phyloP scores from a whole-genome alignment of 1,140 invertebrate species.

The Cotesia glomerata region DNA sequence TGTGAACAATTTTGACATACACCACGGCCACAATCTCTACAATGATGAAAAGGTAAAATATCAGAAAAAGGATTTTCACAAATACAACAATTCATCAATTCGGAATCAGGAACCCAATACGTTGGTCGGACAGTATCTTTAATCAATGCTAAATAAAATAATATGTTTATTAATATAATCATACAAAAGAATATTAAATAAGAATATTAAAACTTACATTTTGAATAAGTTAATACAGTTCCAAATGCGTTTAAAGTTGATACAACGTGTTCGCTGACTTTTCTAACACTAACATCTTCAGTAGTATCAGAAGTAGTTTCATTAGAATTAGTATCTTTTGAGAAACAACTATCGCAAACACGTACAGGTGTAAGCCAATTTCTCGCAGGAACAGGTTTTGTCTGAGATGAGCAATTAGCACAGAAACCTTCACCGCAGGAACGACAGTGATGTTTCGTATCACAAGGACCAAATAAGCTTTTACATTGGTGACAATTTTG shows the following conservation, averaged over 20 bases:
- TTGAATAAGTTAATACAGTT: constrained; percentile 65
- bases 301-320: constrained; percentile 40
- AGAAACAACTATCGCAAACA: constrained; percentile 73
- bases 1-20: constrained; percentile 74
- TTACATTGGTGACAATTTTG: constrained; percentile 74
- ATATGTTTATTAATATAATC: background rate
- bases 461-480: constrained; percentile 60
- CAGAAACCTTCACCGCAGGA: constrained; percentile 79
- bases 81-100: constrained; percentile 71
- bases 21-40: constrained; percentile 75
- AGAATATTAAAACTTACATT: constrained; percentile 51
- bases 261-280: constrained; percentile 71
- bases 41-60: constrained; percentile 73
- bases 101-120: constrained; percentile 82
- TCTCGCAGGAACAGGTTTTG: constrained; percentile 68
- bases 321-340: constrained; percentile 46
- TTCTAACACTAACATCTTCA: constrained; percentile 68
- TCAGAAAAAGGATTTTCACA: constrained; percentile 64
- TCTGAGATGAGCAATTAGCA: constrained; percentile 68
- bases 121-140: constrained; percentile 80
- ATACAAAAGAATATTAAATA: background rate
- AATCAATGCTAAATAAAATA: constrained; percentile 68
- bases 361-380: constrained; percentile 73
- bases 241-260: constrained; percentile 69
- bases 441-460: constrained; percentile 81